Evolutionary conservation across 2,113 vertebrate species (phyloP), one percentile per base, ranked within the genome.

Genomic region (Leucopsar rothschildi): DNA sequence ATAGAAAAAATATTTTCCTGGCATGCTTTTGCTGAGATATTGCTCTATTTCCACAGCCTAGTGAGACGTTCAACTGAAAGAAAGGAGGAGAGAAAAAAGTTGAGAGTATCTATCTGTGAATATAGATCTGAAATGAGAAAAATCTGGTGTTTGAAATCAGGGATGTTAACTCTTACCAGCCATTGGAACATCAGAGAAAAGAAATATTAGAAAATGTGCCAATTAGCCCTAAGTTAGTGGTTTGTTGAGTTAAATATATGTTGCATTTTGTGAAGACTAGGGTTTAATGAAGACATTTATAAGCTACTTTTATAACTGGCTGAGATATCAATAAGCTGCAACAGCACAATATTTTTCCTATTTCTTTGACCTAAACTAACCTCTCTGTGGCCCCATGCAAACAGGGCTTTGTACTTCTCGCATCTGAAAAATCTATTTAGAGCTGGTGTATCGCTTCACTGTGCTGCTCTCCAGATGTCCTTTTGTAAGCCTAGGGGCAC

Each of bases 371-470:
- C 20, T 90, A 55, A 82, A 73, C 73, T 63, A 65, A 29, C 14
- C 7, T 63, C 44, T 68, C 31, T 61, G 40, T 53, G 50, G 40
- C 21, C 18, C 17, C 33, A 13, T 15, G 31, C 53, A 85, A 80
- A 50, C 39, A 63, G 15, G 19, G 29, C 15, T 57, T 16, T 16
- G 5, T 86, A 49, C 22, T 56, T 15, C 27, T 71, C 0, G 0
- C 15, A 15, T 40, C 31, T 21, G 37, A 90, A 37, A 57, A 39
- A 27, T 31, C 21, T 72, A 1, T 61, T 85, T 53, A 69, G 55
- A 93, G 45, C 28, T 33, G 23, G 8, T 66, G 15, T 28, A n/a
- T 49, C 8, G 1, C 42, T 82, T 44, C 53, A 24, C 4, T 2
- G 6, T 49, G 20, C 33, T 6, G 8, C 42, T 82, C 53, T 86